phyloP scores from a whole-genome alignment of 2,888 invertebrate genomes.

The Salticus scenicus region DNA sequence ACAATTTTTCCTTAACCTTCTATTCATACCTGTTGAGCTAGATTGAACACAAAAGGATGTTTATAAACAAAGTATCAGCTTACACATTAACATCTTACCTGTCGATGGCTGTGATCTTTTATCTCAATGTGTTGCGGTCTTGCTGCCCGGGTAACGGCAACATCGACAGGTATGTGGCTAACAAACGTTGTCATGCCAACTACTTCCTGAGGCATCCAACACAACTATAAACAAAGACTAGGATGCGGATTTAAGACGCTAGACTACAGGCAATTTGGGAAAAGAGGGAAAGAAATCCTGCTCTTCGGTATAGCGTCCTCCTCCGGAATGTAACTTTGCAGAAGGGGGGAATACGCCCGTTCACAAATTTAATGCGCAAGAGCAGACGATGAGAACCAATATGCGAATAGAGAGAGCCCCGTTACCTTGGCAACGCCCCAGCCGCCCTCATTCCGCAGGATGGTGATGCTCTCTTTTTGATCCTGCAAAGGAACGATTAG shows the following conservation, averaged over 20 bases:
- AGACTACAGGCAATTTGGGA: neutral
- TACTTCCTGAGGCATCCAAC: neutral
- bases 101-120: constrained; percentile 64
- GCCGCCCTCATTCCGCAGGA: constrained; percentile 31
- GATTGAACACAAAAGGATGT: no score
- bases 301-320: constrained; percentile 67
- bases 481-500: constrained; percentile 44
- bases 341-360: constrained; percentile 25
- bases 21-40: no score
- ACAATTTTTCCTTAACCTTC: no score
- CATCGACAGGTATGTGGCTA: constrained; percentile 68
- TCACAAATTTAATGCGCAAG: constrained; percentile 54
- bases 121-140: constrained; percentile 68
- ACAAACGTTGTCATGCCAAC: constrained; percentile 66
- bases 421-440: constrained; percentile 50
- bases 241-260: neutral
- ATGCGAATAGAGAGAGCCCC: constrained; percentile 40
- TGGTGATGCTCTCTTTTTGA: constrained; percentile 54
- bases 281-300: constrained; percentile 38
- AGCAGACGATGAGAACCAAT: constrained; percentile 52
- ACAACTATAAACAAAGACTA: constrained; percentile 33
- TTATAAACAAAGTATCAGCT: no score
- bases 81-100: constrained; percentile 44
- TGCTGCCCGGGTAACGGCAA: constrained; percentile 55
- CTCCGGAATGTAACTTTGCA: neutral